Base-by-base conservation (phyloP, 2,797 vertebrate species). In the Podarcis siculus region DNA sequence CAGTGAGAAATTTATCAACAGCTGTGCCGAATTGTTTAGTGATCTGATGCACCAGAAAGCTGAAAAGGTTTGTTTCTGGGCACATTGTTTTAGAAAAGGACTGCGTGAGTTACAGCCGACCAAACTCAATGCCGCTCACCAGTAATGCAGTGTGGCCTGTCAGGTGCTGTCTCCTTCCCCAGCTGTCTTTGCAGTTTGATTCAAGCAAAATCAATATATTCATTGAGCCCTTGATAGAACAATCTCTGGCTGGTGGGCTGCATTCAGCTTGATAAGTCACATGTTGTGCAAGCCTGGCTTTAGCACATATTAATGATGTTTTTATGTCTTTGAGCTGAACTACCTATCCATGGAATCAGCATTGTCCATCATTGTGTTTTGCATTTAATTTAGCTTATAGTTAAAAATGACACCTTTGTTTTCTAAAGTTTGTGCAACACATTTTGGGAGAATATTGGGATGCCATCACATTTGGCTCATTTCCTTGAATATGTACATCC, bases 11-110 rank as follows among this genome's bases (percentile, higher is more conserved):
- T 99, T 99, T 96, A 94, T 99, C 93, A 97, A 91, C 94, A 96
- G 94, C 95, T 99, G 98, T 93, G 90, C 96, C 23, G 94, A 96
- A 39, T 92, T 98, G 0, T 99, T 99, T 94, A 97, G 97, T 69
- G 97, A 98, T 42, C 92, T 95, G 90, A 99, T 99, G 98, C 98
- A 98, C 89, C 97, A 98, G 85, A 99, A 98, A 94, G 99, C 99
- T 79, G 97, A 98, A 96, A 98, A 98, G 98, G 99, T 99, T 97
- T 69, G 58, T 8, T 0, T 37, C 69, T 77, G 19, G 37, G 25
- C 1, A 9, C 7, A 35, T 42, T 61, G 79, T 64, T 79, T 81
- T 75, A 75, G 27, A 75, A 45, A 64, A 32, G 7, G 6, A 1
- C 5, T 81, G n/a, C 42, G 5, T 45, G 27, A 58, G 6, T 25